Conservation (phyloP, 1,140 invertebrate genomes). For the Panagrolaimus sp. region DNA sequence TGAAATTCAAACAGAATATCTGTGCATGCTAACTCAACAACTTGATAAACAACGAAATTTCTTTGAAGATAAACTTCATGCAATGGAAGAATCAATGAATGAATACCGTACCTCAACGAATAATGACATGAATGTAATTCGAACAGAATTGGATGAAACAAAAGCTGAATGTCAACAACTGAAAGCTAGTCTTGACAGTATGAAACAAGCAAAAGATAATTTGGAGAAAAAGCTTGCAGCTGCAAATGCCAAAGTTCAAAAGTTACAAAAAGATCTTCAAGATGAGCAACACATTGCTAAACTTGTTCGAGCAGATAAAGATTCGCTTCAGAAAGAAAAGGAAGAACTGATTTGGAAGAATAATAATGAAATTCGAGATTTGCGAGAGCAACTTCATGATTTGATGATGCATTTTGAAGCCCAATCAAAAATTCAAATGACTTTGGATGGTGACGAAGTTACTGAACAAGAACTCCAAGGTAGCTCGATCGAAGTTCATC, state of each 20-base stretch:
- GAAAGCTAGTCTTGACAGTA: conserved; percentile 36
- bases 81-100: conserved; percentile 64
- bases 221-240: conserved; percentile 62
- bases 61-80: conserved; percentile 77
- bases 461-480: background rate
- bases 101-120: conserved; percentile 58
- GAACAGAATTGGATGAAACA: conserved; percentile 21
- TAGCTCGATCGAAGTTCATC: background rate
- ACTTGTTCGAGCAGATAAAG: conserved; percentile 73
- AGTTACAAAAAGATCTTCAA: conserved; percentile 67
- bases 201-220: conserved; percentile 52
- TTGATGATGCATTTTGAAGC: conserved; percentile 93
- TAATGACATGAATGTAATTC: conserved; percentile 26
- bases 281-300: conserved; percentile 75
- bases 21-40: conserved; percentile 91
- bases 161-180: background rate
- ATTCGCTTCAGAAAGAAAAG: conserved; percentile 71
- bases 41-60: conserved; percentile 85
- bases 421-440: conserved; percentile 60
- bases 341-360: conserved; percentile 64
- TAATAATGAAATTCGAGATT: conserved; percentile 69
- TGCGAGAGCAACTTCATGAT: conserved; percentile 85
- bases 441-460: background rate
- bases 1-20: conserved; percentile 83
- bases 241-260: conserved; percentile 66